Conservation (phyloP, 2,888 invertebrate genomes). For the Hoplodrina ambigua region DNA sequence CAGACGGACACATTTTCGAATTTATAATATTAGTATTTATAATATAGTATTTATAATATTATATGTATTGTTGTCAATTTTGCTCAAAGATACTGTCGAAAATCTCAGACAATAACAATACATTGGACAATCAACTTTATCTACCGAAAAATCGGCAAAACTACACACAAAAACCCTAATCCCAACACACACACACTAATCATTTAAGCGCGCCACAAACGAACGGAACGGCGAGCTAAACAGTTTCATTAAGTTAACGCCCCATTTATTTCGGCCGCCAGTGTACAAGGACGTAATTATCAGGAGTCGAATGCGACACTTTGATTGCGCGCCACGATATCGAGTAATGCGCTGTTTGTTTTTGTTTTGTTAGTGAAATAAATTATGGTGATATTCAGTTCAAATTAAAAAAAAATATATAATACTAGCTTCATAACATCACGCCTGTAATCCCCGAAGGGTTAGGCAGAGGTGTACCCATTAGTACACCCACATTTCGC, state of each 20-base stretch:
- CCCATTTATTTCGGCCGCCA: constrained; percentile 55
- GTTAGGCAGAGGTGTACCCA: too few relatives aligned
- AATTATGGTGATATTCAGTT: too few relatives aligned
- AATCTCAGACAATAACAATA: too few relatives aligned
- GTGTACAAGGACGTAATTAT: constrained; percentile 63
- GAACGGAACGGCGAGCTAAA: constrained; percentile 48
- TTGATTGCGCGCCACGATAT: constrained; percentile 56
- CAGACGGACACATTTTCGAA: too few relatives aligned
- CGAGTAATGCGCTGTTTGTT: constrained; percentile 33
- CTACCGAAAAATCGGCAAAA: not conserved
- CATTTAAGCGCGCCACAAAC: constrained; percentile 45
- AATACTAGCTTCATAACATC: too few relatives aligned
- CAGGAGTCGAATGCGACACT: constrained; percentile 55
- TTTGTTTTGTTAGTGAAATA: constrained; percentile 15
- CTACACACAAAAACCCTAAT: constrained; percentile 5
- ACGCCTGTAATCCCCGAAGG: too few relatives aligned
- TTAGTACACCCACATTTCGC: too few relatives aligned
- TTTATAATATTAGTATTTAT: too few relatives aligned
- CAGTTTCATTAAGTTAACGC: constrained; percentile 57
- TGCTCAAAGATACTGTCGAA: too few relatives aligned
- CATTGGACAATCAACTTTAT: not conserved
- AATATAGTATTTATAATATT: too few relatives aligned
- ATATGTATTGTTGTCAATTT: too few relatives aligned
- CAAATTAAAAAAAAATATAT: too few relatives aligned
- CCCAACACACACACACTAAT: constrained; percentile 25